Evolutionary conservation across 1,140 invertebrate genomes (phyloP).

Genomic region (Pachyrhynchus sulphureomaculatus): DNA sequence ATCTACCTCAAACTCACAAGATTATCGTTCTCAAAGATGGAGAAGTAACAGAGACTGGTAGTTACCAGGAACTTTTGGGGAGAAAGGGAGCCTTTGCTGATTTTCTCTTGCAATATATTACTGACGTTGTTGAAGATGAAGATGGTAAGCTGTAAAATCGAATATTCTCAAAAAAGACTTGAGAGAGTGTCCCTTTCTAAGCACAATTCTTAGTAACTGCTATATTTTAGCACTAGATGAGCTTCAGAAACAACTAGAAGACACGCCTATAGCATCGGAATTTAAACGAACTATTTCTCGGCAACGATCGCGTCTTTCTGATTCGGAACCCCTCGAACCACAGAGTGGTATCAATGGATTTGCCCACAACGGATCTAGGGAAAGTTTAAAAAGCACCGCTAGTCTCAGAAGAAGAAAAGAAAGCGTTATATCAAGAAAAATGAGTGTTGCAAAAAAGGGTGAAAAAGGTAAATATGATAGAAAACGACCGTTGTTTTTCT

Average conservation of each 20-base stretch:
- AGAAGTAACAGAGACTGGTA: conserved; percentile 77
- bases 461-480: conserved; percentile 55
- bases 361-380: conserved; percentile 27
- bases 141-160: too few species aligned
- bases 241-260: conserved; percentile 73
- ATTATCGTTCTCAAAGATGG: too few species aligned
- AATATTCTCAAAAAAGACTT: too few species aligned
- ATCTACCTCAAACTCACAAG: too few species aligned
- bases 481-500: conserved; percentile 64
- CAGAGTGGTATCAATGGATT: conserved; percentile 33
- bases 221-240: conserved; percentile 65
- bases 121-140: conserved; percentile 34
- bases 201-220: too few species aligned
- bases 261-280: conserved; percentile 65
- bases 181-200: too few species aligned
- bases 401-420: conserved; percentile 35
- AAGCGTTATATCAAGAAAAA: conserved; percentile 27
- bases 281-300: conserved; percentile 64
- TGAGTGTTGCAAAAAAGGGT: conserved; percentile 1
- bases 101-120: conserved; percentile 77
- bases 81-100: conserved; percentile 82
- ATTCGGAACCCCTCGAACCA: conserved; percentile 58
- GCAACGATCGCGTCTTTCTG: conserved; percentile 57
- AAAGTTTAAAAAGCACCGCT: conserved; percentile 36
- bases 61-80: conserved; percentile 76